A percentile compares a stretch with the other conserved stretches of the same genome.
phyloP scores from a whole-genome alignment of 2,113 vertebrate species.

The Cinclus cinclus region DNA sequence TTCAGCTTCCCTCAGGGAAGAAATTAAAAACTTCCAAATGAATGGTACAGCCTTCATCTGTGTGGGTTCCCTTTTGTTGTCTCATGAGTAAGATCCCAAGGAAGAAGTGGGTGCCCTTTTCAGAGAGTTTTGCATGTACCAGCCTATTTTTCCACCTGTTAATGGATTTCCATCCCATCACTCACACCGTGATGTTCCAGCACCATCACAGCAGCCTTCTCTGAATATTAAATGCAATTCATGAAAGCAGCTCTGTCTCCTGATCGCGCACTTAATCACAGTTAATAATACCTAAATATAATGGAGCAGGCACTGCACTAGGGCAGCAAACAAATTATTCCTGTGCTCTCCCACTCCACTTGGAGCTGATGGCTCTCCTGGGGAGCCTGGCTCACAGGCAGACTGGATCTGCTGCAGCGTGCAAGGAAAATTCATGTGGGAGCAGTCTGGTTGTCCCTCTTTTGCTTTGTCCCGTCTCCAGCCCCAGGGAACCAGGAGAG shows the following conservation, averaged over 20 bases:
- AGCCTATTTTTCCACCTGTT: constrained; percentile 4
- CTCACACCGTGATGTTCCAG: neutral
- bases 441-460: neutral
- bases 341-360: neutral
- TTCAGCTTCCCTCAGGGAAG: neutral
- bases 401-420: neutral
- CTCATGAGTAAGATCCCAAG: constrained; percentile 35
- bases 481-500: neutral
- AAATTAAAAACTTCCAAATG: constrained; percentile 34
- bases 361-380: neutral
- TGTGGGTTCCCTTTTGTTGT: constrained; percentile 52
- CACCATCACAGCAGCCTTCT: neutral
- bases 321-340: neutral
- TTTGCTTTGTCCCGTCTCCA: neutral
- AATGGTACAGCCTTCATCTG: constrained; percentile 4
- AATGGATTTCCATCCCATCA: constrained; percentile 38
- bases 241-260: constrained; percentile 23
- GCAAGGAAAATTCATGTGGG: fast-evolving
- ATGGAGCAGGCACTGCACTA: neutral
- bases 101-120: constrained; percentile 33
- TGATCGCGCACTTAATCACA: neutral
- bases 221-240: neutral
- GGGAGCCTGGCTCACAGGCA: neutral
- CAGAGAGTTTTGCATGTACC: neutral
- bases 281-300: constrained; percentile 30